Percentiles rank a stretch among this genome's conserved stretches.
These are phyloP conservation scores for Coreius guichenoti DNA, from an alignment of 2,797 vertebrate genomes.

Conservation along the genomic window DNA sequence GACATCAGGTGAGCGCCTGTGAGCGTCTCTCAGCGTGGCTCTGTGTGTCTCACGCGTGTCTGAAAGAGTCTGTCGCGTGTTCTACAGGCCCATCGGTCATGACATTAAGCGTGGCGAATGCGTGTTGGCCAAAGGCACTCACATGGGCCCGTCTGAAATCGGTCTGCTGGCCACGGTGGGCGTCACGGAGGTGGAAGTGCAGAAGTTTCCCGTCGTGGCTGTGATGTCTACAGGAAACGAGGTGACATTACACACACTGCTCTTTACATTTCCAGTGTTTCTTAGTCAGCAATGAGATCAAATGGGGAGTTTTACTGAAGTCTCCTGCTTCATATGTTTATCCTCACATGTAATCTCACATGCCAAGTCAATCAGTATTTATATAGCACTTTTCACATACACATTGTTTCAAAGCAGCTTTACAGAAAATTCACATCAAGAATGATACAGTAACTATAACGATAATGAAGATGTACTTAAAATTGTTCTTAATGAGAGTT, in stretches of 20 bases:
- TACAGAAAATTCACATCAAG: no score
- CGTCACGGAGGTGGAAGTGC: slow-evolving; percentile 97
- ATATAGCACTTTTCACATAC: no score
- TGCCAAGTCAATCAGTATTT: no score
- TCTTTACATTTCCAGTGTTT: not conserved
- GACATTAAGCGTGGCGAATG: slow-evolving; percentile 99
- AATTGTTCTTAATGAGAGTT: no score
- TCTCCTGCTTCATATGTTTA: no score
- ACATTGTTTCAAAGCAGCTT: no score
- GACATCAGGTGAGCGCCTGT: slow-evolving; percentile 90
- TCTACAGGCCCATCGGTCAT: slow-evolving; percentile 93
- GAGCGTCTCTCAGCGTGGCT: not conserved
- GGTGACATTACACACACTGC: slow-evolving; percentile 85
- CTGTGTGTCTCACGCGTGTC: not conserved
- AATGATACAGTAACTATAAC: no score
- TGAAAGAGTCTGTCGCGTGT: not conserved
- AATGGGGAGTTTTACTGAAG: no score
- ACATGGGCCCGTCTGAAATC: slow-evolving; percentile 98
- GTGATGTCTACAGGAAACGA: slow-evolving; percentile 99
- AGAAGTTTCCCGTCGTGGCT: slow-evolving; percentile 98
- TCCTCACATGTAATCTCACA: no score
- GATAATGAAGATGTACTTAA: no score
- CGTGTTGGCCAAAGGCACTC: slow-evolving; percentile 95
- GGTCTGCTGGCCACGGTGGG: slow-evolving; percentile 97
- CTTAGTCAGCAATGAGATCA: not conserved